These are phyloP conservation scores for Megastigmus dorsalis DNA, from an alignment of 2,888 invertebrate species.

Conservation along the genomic window DNA sequence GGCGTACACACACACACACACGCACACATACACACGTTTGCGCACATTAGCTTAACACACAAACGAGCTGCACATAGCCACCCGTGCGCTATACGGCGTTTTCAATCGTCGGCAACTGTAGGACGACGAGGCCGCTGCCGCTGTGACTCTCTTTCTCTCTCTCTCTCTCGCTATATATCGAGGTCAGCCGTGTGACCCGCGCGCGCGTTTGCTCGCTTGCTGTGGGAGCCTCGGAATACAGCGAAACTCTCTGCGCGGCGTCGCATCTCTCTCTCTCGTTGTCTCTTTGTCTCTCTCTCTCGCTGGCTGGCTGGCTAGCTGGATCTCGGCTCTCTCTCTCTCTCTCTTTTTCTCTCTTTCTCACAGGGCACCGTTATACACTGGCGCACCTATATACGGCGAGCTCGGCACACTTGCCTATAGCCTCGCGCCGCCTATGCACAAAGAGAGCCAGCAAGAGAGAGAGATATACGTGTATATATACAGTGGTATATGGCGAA, in stretches of 20 bases:
- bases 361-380: constrained; percentile 40
- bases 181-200: constrained; percentile 49
- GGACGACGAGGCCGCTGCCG: not conserved
- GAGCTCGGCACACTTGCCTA: constrained; percentile 35
- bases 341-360: constrained; percentile 37
- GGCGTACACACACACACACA: too few species aligned
- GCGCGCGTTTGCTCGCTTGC: too few species aligned
- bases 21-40: too few species aligned
- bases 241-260: constrained; percentile 17
- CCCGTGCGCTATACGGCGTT: not conserved
- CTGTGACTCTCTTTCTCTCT: constrained; percentile 14
- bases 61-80: too few species aligned
- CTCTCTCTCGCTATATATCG: constrained; percentile 25
- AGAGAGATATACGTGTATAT: too few species aligned
- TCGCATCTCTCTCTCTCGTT: constrained; percentile 1
- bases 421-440: constrained; percentile 4
- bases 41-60: too few species aligned
- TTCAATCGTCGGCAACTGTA: constrained; percentile 46
- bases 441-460: constrained; percentile 20
- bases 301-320: too few species aligned
- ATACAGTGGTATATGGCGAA: too few species aligned
- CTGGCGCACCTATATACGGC: constrained; percentile 34
- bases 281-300: constrained; percentile 38
- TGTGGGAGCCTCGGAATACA: constrained; percentile 1
- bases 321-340: constrained; percentile 21